phyloP scores from a whole-genome alignment of 1,140 invertebrate species.

The Trachymyrmex cornetzi region DNA sequence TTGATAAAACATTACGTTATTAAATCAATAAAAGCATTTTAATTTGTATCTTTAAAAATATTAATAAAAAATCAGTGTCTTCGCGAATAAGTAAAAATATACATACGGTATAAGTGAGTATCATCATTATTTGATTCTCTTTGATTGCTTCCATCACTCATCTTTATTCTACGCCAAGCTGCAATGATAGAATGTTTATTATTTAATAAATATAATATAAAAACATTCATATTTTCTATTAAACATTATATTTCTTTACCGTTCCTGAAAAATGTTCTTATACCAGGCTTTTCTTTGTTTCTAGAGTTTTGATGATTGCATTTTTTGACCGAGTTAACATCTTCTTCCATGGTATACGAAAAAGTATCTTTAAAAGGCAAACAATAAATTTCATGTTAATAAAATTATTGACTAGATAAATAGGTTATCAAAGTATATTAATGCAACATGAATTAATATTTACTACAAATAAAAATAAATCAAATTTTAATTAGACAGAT shows the following conservation, averaged over 20 bases:
- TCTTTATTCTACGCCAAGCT: slow-evolving; percentile 47
- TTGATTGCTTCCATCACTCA: not conserved
- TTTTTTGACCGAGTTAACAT: slow-evolving; percentile 8
- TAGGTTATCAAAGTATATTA: not conserved
- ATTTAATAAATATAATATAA: not conserved
- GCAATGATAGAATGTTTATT: slow-evolving; percentile 15
- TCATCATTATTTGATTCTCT: slow-evolving; percentile 17
- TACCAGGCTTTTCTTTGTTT: not conserved
- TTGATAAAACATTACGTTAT: slow-evolving; percentile 14
- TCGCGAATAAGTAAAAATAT: slow-evolving; percentile 4
- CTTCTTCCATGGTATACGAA: slow-evolving; percentile 22
- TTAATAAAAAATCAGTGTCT: not conserved
- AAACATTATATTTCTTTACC: slow-evolving; percentile 4
- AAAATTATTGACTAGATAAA: not conserved
- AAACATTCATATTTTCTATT: not conserved
- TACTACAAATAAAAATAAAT: not conserved
- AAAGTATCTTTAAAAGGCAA: slow-evolving; percentile 6
- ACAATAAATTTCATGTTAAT: slow-evolving; percentile 5
- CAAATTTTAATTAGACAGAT: not conserved
- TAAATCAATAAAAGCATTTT: slow-evolving; percentile 23
- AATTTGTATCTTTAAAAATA: not conserved
- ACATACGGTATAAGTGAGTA: slow-evolving; percentile 1
- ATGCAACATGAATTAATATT: not conserved
- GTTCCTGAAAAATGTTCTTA: slow-evolving; percentile 15
- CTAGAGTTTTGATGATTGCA: not conserved